Percentiles rank a stretch among this genome's conserved stretches.
These are phyloP conservation scores for Hippoglossus hippoglossus DNA, from an alignment of 2,797 vertebrate genomes.

Conservation along the genomic window DNA sequence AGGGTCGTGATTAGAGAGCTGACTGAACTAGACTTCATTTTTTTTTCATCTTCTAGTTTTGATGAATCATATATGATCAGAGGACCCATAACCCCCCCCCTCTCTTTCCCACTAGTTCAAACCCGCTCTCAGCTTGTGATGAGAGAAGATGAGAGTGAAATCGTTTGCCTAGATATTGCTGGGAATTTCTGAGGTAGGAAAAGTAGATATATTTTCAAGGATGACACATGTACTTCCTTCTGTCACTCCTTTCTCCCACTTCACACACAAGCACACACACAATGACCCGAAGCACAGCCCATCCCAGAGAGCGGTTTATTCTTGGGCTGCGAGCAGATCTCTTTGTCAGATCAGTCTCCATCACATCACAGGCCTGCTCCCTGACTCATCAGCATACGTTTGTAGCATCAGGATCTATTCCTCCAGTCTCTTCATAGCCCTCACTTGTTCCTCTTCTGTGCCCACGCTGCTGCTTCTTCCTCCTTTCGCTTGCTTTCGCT, in stretches of 20 bases:
- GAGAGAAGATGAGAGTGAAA: constrained; percentile 45
- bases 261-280: constrained; percentile 6
- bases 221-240: constrained; percentile 53
- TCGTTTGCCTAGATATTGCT: constrained; percentile 28
- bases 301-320: constrained; percentile 60
- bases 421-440: constrained; percentile 55
- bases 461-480: constrained; percentile 46
- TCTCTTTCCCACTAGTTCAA: constrained; percentile 21
- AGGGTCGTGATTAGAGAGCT: constrained; percentile 57
- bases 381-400: constrained; percentile 79
- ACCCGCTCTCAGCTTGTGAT: constrained; percentile 24
- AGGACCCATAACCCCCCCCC: constrained; percentile 25
- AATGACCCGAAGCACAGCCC: constrained; percentile 44
- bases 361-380: constrained; percentile 69
- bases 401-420: constrained; percentile 64
- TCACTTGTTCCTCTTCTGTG: constrained; percentile 52
- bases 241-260: constrained; percentile 25
- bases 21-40: constrained; percentile 47
- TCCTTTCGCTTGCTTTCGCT: constrained; percentile 43
- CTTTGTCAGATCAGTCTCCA: constrained; percentile 71
- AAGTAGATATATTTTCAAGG: constrained; percentile 50
- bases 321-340: constrained; percentile 63
- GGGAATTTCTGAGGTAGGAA: constrained; percentile 45
- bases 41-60: constrained; percentile 53
- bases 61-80: constrained; percentile 69